Evolutionary conservation across 1,140 invertebrate genomes (phyloP).

Genomic region (Chironomus striatipennis): DNA sequence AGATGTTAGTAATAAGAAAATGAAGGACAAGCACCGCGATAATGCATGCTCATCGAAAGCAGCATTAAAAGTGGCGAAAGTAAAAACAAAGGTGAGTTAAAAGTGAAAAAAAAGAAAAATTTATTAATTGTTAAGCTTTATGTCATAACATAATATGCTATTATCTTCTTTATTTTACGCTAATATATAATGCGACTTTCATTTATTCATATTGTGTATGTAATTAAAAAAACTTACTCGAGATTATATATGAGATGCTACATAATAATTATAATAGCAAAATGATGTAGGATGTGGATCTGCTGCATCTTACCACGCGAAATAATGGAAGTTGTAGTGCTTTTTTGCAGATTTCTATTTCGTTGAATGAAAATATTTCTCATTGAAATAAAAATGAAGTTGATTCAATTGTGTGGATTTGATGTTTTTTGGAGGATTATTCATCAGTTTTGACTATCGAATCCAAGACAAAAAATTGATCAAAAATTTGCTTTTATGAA

Average conservation of each 20-base stretch:
- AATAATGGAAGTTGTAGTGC: too few species aligned
- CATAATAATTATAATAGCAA: too few species aligned
- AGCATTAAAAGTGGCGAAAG: slow-evolving; percentile 8
- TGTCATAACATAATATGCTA: neutral
- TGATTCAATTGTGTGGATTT: too few species aligned
- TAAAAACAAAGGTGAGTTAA: slow-evolving; percentile 16
- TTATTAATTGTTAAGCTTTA: neutral
- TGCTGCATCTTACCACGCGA: too few species aligned
- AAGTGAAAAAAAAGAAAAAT: neutral
- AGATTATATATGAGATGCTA: neutral
- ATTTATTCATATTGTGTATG: neutral
- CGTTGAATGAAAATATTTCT: too few species aligned
- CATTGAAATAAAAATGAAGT: too few species aligned
- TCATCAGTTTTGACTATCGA: too few species aligned
- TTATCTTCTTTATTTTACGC: neutral
- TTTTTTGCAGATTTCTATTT: too few species aligned
- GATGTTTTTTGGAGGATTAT: too few species aligned
- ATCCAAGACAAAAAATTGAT: too few species aligned
- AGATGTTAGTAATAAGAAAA: slow-evolving; percentile 9
- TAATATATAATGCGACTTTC: neutral
- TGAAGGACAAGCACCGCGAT: neutral
- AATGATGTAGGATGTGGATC: too few species aligned
- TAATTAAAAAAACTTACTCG: neutral
- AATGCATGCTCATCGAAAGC: slow-evolving; percentile 17
- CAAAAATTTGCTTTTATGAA: too few species aligned